A percentile compares a stretch with the other conserved stretches of the same genome.
phyloP scores from a whole-genome alignment of 2,888 invertebrate genomes.

The Ferdinandea cuprea region DNA sequence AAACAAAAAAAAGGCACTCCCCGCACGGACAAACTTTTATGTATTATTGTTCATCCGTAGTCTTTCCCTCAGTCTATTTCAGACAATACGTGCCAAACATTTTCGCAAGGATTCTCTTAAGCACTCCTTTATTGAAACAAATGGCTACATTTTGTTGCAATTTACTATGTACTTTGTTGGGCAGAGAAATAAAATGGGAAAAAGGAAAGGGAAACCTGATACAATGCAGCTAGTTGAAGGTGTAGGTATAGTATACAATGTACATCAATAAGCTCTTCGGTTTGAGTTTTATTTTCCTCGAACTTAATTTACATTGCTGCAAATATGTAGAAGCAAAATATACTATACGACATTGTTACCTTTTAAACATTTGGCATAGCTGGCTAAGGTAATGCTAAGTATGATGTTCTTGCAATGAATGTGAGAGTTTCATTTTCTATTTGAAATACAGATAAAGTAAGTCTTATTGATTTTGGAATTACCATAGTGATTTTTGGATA shows the following conservation, averaged over 20 bases:
- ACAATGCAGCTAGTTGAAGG: too few relatives aligned
- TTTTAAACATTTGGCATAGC: too few relatives aligned
- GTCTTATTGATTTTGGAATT: conserved; percentile 5
- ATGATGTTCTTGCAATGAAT: not conserved
- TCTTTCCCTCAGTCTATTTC: conserved; percentile 18
- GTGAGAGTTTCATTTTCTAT: not conserved
- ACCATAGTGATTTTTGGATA: not conserved
- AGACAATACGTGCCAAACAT: conserved; percentile 39
- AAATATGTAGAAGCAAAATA: not conserved
- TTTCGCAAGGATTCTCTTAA: conserved; percentile 23
- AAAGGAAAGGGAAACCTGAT: too few relatives aligned
- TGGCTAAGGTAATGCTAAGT: not conserved
- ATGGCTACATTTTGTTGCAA: conserved; percentile 3
- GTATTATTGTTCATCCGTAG: conserved; percentile 5
- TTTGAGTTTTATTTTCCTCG: too few relatives aligned
- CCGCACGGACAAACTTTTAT: conserved; percentile 34
- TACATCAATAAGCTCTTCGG: too few relatives aligned
- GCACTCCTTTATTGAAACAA: conserved; percentile 31
- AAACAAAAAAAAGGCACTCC: conserved; percentile 5
- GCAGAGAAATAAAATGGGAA: too few relatives aligned
- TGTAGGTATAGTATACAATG: too few relatives aligned
- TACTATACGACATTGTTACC: not conserved
- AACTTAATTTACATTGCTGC: too few relatives aligned
- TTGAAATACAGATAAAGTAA: not conserved
- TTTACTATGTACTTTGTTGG: not conserved